Conservation (phyloP, 2,888 invertebrate genomes). For the Psylliodes chrysocephalus region DNA sequence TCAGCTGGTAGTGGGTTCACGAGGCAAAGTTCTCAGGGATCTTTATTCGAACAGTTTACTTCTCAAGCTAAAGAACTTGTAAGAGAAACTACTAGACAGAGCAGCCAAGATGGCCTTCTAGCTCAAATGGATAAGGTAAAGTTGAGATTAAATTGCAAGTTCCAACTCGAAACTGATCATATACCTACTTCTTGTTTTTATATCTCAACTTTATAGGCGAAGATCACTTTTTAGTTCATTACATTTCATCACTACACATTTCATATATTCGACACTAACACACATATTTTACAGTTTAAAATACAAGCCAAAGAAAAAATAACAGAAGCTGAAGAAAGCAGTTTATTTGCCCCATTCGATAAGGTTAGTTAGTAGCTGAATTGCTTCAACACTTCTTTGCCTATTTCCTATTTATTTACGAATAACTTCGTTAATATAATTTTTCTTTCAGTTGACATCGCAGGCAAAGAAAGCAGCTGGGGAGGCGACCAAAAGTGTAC, state of each 20-base stretch:
- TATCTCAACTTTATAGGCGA: too few relatives aligned
- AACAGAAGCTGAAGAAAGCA: conserved; percentile 77
- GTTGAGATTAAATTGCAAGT: too few relatives aligned
- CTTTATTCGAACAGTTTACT: conserved; percentile 87
- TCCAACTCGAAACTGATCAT: too few relatives aligned
- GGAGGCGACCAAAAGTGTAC: conserved; percentile 82
- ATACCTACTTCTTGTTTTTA: too few relatives aligned
- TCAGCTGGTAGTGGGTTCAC: conserved; percentile 61
- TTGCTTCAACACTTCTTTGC: not conserved
- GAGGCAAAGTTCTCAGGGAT: conserved; percentile 84
- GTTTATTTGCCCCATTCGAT: conserved; percentile 81
- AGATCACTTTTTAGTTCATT: too few relatives aligned
- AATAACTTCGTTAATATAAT: not conserved
- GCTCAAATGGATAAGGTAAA: conserved; percentile 92
- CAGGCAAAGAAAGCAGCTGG: conserved; percentile 91
- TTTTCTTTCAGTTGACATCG: conserved; percentile 74
- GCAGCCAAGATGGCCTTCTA: conserved; percentile 87
- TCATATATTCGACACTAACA: not conserved
- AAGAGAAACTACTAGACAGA: conserved; percentile 86
- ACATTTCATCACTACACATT: not conserved
- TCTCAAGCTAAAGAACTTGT: conserved; percentile 90
- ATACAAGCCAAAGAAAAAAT: conserved; percentile 70
- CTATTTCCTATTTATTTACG: not conserved
- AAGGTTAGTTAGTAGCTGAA: conserved; percentile 71
- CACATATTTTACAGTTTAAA: conserved; percentile 65